Evolutionary conservation across 2,113 vertebrate species (phyloP).

Genomic region (Syngnathoides biaculeatus): DNA sequence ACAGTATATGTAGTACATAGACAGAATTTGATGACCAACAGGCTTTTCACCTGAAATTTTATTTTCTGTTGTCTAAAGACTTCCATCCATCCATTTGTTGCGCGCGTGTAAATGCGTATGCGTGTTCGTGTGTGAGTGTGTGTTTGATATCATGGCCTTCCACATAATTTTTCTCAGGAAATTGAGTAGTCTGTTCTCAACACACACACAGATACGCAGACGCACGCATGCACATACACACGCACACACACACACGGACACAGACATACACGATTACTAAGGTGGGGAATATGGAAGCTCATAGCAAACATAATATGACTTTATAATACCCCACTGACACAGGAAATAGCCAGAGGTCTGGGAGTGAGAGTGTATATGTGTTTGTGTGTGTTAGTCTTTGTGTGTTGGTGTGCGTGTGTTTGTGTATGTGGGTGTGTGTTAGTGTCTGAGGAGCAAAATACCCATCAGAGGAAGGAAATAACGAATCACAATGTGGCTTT

Average conservation of each 20-base stretch:
- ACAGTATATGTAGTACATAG: no score
- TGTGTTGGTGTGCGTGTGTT: constrained; percentile 16
- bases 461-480: constrained; percentile 50
- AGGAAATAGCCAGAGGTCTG: constrained; percentile 66
- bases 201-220: constrained; percentile 7
- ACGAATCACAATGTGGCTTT: constrained; percentile 41
- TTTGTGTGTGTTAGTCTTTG: constrained; percentile 32
- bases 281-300: constrained; percentile 51
- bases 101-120: constrained; percentile 10
- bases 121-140: constrained; percentile 11
- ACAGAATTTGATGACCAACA: neutral
- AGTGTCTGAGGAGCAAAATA: constrained; percentile 27
- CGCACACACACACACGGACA: constrained; percentile 3
- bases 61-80: constrained; percentile 8
- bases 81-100: constrained; percentile 3
- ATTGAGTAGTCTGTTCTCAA: constrained; percentile 26
- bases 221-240: neutral
- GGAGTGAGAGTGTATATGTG: constrained; percentile 20
- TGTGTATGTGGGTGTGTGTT: constrained; percentile 11
- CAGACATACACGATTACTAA: constrained; percentile 35
- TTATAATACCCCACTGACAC: constrained; percentile 58
- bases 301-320: constrained; percentile 54
- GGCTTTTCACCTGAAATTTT: neutral
- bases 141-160: constrained; percentile 18
- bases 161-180: constrained; percentile 38